Evolutionary conservation across 64 coral and sea anemone species (phyloP).

Genomic region (Pocillopora verrucosa): DNA sequence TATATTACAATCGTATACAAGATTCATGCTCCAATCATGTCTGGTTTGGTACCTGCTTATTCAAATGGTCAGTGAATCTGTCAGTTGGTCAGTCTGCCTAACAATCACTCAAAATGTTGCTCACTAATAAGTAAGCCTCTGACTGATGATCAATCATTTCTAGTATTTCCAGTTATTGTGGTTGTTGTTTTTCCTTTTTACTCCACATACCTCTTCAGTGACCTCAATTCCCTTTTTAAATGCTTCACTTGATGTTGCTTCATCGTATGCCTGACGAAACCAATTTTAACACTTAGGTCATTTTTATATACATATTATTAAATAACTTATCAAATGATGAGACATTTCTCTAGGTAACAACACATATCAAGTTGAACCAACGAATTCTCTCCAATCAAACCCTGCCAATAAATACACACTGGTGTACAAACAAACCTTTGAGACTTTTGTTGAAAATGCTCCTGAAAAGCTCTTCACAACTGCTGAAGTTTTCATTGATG

Average conservation of each 20-base stretch:
- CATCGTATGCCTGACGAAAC: constrained; percentile 70
- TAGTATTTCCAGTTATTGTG: neutral
- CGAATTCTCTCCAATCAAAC: too few species aligned
- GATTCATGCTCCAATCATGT: too few species aligned
- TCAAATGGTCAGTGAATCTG: neutral
- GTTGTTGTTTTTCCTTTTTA: neutral
- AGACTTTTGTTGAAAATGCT: constrained; percentile 71
- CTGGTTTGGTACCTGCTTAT: neutral
- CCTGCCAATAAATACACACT: too few species aligned
- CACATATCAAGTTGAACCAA: too few species aligned
- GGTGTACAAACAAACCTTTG: constrained; percentile 42
- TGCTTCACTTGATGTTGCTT: constrained; percentile 83
- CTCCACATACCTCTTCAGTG: constrained; percentile 77
- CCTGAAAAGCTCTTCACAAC: constrained; percentile 66
- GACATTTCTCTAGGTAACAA: too few species aligned
- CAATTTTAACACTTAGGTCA: neutral
- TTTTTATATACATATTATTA: neutral
- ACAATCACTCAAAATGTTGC: too few species aligned
- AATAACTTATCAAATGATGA: too few species aligned
- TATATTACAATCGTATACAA: neutral
- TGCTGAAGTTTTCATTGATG: constrained; percentile 66
- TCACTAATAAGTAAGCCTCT: too few species aligned
- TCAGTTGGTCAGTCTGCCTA: too few species aligned
- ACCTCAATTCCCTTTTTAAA: constrained; percentile 86
- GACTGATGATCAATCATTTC: neutral